Evolutionary conservation across 1,140 invertebrate genomes (phyloP), one percentile per base, ranked within the genome.

Genomic region (Scaptomyza montana): DNA sequence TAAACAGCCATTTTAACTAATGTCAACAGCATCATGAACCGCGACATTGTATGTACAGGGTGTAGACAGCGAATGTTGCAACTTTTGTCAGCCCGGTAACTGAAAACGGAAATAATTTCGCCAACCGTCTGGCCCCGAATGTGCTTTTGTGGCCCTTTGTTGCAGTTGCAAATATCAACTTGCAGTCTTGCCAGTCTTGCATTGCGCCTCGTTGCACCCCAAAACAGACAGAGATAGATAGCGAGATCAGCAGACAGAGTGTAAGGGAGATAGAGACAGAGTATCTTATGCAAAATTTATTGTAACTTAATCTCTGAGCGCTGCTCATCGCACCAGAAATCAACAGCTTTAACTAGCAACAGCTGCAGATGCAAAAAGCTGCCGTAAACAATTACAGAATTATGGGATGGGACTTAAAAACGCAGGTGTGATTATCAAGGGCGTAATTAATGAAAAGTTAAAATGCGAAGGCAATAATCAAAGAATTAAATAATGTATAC

Each of bases 121-220:
- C 39, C 55, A 51, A 56, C 65, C 68, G 50, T 50, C 68, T 74
- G 56, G 33, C 50, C 33, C 3, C 33, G 46, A 55, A 36, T 57
- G n/a, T 49, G 43, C 54, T 33, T 59, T 66, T 53, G 49, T 41
- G 46, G 39, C 39, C 3, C 1, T n/a, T 25, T 57, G 39, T 21
- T 53, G 61, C 77, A 61, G 64, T 67, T 69, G 77, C 79, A 72
- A 70, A 77, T 77, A 78, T 82, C 65, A 82, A 77, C 69, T 89
- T 68, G 57, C 36, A 53, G 61, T n/a, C n/a, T n/a, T n/a, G n/a
- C 12, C 3, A 54, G 33, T 36, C 33, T 6, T 33, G 30, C 30
- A 33, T 33, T 41, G 39, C 39, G 39, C 39, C 39, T 43, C 12
- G 39, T 5, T 43, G 10, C 39, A 43, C 5, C 39, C 39, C 12